These are phyloP conservation scores for Mustela nigripes DNA, from an alignment of 2,113 vertebrate genomes.

Conservation along the genomic window DNA sequence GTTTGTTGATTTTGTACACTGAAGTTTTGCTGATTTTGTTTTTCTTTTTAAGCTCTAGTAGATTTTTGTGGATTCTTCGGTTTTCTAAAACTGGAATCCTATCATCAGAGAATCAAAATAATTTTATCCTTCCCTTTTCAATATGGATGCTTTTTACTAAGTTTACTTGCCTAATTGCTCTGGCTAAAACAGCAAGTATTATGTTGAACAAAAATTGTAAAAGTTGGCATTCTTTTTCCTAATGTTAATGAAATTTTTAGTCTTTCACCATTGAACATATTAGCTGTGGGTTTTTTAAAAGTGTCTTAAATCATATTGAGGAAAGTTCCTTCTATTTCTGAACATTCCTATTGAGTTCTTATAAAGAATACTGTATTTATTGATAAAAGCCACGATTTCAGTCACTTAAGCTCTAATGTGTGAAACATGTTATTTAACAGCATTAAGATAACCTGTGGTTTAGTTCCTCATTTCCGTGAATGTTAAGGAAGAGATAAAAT, in stretches of 20 bases:
- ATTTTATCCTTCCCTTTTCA: background rate
- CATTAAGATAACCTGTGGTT: background rate
- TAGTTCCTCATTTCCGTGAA: background rate
- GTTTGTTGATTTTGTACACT: background rate
- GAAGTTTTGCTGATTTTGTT: background rate
- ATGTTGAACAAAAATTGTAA: background rate
- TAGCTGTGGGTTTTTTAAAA: background rate
- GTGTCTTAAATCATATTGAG: background rate
- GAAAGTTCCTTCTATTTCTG: background rate
- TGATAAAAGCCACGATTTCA: background rate
- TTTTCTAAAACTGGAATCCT: background rate
- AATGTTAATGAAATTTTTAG: background rate
- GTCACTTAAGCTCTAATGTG: background rate
- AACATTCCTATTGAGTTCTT: background rate
- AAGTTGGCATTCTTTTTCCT: background rate
- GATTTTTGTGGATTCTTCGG: background rate
- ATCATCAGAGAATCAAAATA: background rate
- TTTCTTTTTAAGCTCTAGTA: background rate
- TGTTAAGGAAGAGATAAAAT: background rate
- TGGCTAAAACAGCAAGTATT: background rate
- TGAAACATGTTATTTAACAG: background rate
- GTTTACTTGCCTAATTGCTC: background rate
- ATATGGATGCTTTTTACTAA: background rate
- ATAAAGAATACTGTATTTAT: background rate
- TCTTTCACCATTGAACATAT: background rate